phyloP scores from a whole-genome alignment of 2,113 vertebrate genomes.

The Ammodytes dubius region DNA sequence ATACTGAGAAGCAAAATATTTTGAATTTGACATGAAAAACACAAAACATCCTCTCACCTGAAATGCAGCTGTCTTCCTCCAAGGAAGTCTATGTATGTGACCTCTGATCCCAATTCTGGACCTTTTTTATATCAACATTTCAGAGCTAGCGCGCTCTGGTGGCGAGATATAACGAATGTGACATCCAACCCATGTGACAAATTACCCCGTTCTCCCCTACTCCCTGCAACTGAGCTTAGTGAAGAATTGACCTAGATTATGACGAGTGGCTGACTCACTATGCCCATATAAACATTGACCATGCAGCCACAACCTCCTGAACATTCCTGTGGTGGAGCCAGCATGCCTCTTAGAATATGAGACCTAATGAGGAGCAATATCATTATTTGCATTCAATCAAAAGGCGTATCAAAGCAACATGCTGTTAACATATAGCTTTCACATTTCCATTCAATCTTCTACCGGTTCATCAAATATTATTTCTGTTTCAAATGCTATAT shows the following conservation, averaged over 20 bases:
- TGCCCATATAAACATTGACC: neutral
- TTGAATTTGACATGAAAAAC: too few species aligned
- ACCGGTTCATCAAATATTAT: conserved; percentile 49
- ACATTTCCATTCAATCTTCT: conserved; percentile 39
- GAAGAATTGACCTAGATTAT: neutral
- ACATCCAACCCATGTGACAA: too few species aligned
- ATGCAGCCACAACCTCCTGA: conserved; percentile 19
- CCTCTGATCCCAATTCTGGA: too few species aligned
- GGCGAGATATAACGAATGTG: too few species aligned
- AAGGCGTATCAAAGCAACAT: conserved; percentile 38
- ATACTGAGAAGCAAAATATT: too few species aligned
- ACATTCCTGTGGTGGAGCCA: neutral
- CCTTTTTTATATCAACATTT: too few species aligned
- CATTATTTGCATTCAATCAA: conserved; percentile 53
- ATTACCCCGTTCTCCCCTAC: too few species aligned
- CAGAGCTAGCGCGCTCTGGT: too few species aligned
- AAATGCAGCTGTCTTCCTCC: too few species aligned
- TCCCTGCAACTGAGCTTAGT: neutral
- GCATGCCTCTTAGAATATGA: conserved; percentile 13
- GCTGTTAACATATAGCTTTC: conserved; percentile 25
- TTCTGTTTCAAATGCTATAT: conserved; percentile 53
- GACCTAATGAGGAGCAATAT: conserved; percentile 33
- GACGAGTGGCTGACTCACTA: neutral
- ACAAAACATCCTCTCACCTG: too few species aligned
- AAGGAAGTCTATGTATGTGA: too few species aligned